Evolutionary conservation across 2,113 vertebrate genomes (phyloP).

Genomic region (Ciconia boyciana): DNA sequence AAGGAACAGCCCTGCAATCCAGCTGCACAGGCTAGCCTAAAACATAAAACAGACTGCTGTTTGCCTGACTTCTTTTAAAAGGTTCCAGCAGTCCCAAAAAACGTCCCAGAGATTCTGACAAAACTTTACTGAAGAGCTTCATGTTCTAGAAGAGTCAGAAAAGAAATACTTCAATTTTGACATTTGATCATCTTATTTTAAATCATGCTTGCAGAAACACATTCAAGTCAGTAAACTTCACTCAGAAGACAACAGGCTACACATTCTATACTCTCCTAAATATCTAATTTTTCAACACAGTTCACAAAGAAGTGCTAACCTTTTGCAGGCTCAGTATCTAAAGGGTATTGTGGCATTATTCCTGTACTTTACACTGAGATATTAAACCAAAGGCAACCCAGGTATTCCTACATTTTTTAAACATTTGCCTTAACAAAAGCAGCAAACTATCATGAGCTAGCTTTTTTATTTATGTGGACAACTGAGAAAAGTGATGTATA

Average conservation of each 20-base stretch:
- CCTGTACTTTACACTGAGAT: background rate
- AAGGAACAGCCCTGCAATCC: background rate
- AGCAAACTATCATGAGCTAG: background rate
- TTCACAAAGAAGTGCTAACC: background rate
- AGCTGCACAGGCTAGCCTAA: background rate
- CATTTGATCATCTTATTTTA: background rate
- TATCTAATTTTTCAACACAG: background rate
- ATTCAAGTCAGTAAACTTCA: background rate
- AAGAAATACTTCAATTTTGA: background rate
- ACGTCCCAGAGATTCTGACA: background rate
- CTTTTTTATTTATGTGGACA: background rate
- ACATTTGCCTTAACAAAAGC: background rate
- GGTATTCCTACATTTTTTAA: background rate
- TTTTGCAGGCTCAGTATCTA: background rate
- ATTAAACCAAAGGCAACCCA: background rate
- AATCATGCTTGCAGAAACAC: background rate
- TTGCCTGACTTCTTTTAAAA: background rate
- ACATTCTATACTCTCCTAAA: background rate
- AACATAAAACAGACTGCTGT: background rate
- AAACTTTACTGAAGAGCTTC: background rate
- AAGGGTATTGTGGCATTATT: background rate
- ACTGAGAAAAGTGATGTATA: background rate
- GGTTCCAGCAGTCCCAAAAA: background rate
- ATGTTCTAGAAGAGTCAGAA: background rate
- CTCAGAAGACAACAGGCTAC: background rate